A percentile compares a stretch with the other conserved stretches of the same genome.
Evolutionary conservation across 1,140 invertebrate genomes (phyloP).

Genomic region (Papilio machaon): DNA sequence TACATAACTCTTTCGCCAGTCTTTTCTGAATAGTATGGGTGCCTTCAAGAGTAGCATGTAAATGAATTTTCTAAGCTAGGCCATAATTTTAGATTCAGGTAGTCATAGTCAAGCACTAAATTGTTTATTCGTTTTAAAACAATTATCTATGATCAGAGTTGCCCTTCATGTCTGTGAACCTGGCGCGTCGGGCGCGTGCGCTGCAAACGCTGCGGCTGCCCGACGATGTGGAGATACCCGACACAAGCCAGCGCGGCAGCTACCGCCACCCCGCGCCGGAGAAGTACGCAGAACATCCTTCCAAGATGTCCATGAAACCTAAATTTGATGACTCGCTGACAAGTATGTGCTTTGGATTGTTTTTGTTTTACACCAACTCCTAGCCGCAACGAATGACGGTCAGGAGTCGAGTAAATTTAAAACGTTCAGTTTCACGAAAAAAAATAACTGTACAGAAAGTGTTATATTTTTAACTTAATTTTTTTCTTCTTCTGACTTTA

Average conservation of each 20-base stretch:
- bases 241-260: constrained; percentile 64
- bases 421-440: no score
- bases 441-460: no score
- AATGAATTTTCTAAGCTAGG: no score
- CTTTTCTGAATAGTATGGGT: no score
- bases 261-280: constrained; percentile 60
- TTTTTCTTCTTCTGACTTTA: no score
- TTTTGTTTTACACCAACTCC: not conserved
- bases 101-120: no score
- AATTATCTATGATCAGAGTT: constrained; percentile 57
- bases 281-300: constrained; percentile 65
- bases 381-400: no score
- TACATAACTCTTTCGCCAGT: no score
- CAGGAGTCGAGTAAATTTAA: no score
- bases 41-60: no score
- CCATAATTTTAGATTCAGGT: no score
- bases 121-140: constrained; percentile 13
- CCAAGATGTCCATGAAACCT: constrained; percentile 61
- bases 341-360: constrained; percentile 45
- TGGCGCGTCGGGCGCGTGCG: constrained; percentile 66
- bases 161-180: constrained; percentile 77
- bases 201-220: constrained; percentile 70
- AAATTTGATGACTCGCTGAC: constrained; percentile 64
- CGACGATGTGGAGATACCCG: constrained; percentile 69
- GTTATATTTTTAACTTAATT: no score